Evolutionary conservation across 1,140 invertebrate genomes (phyloP).

Genomic region (Hycleus phaleratus): DNA sequence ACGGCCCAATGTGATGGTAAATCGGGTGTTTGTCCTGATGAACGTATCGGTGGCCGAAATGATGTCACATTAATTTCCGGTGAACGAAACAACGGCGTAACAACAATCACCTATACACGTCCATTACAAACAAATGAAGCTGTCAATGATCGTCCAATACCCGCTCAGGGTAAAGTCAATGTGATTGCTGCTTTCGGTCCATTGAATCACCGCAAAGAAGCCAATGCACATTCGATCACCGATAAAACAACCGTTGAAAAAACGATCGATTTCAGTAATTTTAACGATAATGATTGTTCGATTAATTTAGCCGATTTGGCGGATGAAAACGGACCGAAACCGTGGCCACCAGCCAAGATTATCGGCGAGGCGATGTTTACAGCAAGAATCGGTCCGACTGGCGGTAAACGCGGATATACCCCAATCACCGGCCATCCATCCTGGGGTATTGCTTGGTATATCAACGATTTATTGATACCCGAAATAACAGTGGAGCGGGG

Average conservation of each 20-base stretch:
- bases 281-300: conserved; percentile 35
- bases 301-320: conserved; percentile 40
- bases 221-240: conserved; percentile 68
- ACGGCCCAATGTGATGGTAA: conserved; percentile 75
- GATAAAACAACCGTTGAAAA: conserved; percentile 58
- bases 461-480: conserved; percentile 84
- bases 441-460: conserved; percentile 90
- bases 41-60: conserved; percentile 69
- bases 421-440: conserved; percentile 71
- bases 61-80: conserved; percentile 67
- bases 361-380: conserved; percentile 52
- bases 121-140: conserved; percentile 68
- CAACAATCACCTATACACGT: conserved; percentile 69
- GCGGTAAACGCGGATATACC: conserved; percentile 70
- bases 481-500: conserved; percentile 85
- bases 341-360: conserved; percentile 60
- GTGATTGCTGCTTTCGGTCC: conserved; percentile 85
- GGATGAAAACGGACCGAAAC: conserved; percentile 47
- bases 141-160: conserved; percentile 60
- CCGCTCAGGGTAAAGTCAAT: conserved; percentile 52
- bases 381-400: conserved; percentile 75
- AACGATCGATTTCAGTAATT: conserved; percentile 63
- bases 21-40: conserved; percentile 78
- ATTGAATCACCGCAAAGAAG: conserved; percentile 68
- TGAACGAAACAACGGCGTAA: conserved; percentile 68